Base-by-base conservation (phyloP, 2,113 vertebrate species). In the Copsychus sechellarum region DNA sequence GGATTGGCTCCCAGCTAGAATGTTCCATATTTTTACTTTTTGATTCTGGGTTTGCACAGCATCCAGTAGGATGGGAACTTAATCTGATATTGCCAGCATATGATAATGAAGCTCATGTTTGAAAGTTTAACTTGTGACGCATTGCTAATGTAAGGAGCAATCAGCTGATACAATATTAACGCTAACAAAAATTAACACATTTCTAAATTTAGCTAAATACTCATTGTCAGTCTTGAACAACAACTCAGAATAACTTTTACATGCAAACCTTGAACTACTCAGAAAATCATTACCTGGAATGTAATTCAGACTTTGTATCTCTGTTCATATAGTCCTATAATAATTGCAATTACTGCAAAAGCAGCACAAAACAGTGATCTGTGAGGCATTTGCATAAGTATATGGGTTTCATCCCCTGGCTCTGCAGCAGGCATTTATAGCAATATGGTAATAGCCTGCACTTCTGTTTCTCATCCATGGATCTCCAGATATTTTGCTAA, bases 151-250 rank as follows among this genome's bases (percentile, higher is more conserved):
- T 73, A 83, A 95, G 85, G 76, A 94, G 69, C 51, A 83, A 86
- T 80, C 86, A 90, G 76, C 64, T 70, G 85, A 51, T 86, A 67
- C 51, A 50, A 71, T 74, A 90, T 81, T 78, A 86, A 95, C 45
- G 1, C 64, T 25, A 69, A 88, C 72, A 78, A 64, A 67, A 78
- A 86, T 33, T 28, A 82, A 62, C 47, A 47, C 5, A 1, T 88
- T 88, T 88, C 94, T 94, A 93, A 91, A 95, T 95, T 88, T 89
- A 97, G 67, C 71, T 54, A 43, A 85, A 64, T 70, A n/a, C 47
- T 95, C 64, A 40, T 73, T 90, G 79, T 93, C 92, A 73, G 28
- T 70, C 86, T 84, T 71, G 65, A 96, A 53, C 67, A 95, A 95
- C 79, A 81, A 43, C 57, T 90, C 81, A 43, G 92, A 62, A 56